phyloP scores from a whole-genome alignment of 2,888 invertebrate genomes.

The Apoda limacodes region DNA sequence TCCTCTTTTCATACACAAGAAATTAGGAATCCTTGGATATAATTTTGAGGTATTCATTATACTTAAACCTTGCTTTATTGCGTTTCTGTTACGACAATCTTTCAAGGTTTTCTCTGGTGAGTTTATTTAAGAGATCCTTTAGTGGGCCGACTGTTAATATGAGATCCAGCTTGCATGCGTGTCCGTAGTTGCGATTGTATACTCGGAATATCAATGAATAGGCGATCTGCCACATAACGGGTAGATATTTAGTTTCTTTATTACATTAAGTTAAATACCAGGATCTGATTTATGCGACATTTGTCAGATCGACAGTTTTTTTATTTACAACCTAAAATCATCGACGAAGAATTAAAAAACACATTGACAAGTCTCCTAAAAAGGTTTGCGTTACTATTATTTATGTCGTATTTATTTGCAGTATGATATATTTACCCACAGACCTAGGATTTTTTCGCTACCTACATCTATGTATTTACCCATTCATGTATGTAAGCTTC shows the following conservation, averaged over 20 bases:
- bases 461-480: too few relatives aligned
- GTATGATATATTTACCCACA: too few relatives aligned
- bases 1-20: not conserved
- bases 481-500: too few relatives aligned
- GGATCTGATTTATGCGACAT: too few relatives aligned
- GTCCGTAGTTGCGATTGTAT: constrained; percentile 40
- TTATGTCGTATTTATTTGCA: too few relatives aligned
- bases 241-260: constrained; percentile 6
- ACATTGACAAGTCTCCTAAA: too few relatives aligned
- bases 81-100: constrained; percentile 11
- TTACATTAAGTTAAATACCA: not conserved
- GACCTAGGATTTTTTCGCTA: too few relatives aligned
- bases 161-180: constrained; percentile 56
- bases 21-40: not conserved
- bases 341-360: too few relatives aligned
- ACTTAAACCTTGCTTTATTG: constrained; percentile 1
- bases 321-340: too few relatives aligned
- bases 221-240: constrained; percentile 62
- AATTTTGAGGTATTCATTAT: constrained; percentile 6
- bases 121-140: constrained; percentile 35
- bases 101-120: constrained; percentile 29
- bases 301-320: too few relatives aligned
- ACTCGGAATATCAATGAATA: constrained; percentile 53
- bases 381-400: too few relatives aligned
- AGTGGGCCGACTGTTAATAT: constrained; percentile 47